A percentile compares a stretch with the other conserved stretches of the same genome.
phyloP scores from a whole-genome alignment of 2,113 vertebrate genomes.

The Amazona guildingii region DNA sequence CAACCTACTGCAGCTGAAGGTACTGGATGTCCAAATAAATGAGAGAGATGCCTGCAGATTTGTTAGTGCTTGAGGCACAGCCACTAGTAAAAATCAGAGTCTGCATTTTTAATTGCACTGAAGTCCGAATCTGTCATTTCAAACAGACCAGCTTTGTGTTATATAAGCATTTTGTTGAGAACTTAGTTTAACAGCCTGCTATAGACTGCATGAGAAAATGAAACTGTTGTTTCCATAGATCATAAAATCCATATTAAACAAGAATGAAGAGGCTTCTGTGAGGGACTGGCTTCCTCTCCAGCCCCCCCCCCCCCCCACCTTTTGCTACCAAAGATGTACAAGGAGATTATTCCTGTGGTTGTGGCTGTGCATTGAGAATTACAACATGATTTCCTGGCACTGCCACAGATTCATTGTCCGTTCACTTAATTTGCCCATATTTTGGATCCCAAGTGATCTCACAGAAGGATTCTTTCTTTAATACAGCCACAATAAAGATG shows the following conservation, averaged over 20 bases:
- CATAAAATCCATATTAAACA: not conserved
- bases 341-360: slow-evolving; percentile 29
- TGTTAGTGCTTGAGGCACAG: not conserved
- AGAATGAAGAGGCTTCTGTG: not conserved
- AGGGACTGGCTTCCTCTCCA: rapidly evolving
- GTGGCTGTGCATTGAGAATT: slow-evolving; percentile 13
- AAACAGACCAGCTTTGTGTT: not conserved
- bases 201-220: not conserved
- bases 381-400: slow-evolving; percentile 48
- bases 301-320: not conserved
- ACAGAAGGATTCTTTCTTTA: slow-evolving; percentile 34
- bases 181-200: not conserved
- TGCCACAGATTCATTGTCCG: slow-evolving; percentile 35
- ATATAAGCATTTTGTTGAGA: not conserved
- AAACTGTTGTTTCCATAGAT: not conserved
- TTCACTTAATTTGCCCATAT: slow-evolving; percentile 26
- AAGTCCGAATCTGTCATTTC: not conserved
- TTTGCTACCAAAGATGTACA: slow-evolving; percentile 16
- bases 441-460: slow-evolving; percentile 35
- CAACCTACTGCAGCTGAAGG: not conserved
- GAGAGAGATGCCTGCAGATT: not conserved
- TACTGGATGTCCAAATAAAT: not conserved
- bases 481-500: slow-evolving; percentile 20
- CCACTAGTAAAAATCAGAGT: not conserved
- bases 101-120: rapidly evolving